Evolutionary conservation across 2,113 vertebrate species (phyloP), one percentile per base, ranked within the genome.

Genomic region (Ictalurus punctatus): DNA sequence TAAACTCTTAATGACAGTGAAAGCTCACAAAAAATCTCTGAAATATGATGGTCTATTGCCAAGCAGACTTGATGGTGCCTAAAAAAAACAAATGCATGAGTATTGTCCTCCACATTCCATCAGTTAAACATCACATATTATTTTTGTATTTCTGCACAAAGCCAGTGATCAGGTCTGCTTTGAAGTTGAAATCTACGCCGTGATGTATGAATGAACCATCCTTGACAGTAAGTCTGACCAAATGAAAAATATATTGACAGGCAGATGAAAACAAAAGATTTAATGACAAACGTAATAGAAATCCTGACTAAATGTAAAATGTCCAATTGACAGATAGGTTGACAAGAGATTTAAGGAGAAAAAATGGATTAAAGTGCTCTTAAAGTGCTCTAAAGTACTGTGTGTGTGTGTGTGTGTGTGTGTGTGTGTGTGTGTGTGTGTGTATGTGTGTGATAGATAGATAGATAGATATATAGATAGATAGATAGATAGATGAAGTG

Each of bases 31-130:
- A 90, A 83, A 73, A 63, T 30, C 73, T 82, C 37, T 10, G 91
- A 83, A 87, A 90, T 54, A 91, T 93, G 92, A 95, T 93, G 93
- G 92, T 94, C 90, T 69, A 90, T 65, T 90, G 93, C 93, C 93
- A 93, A 87, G 30, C 63, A 17, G 21, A 63, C 73, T 87, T 92
- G 91, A 91, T 52, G 37, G n/a, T 84, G 81, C 59, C 34, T 84
- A 16, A 88, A 90, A 34, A 92, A 91, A 83, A 89, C 90, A 90
- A 48, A 82, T n/a, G 59, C 16, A 82, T 48, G 2, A 48, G n/a
- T 83, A 89, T 90, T 91, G 89, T 92, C 92, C 88, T 91, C 86
- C 59, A 67, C 90, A 91, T 91, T 90, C 86, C 74, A 89, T 90
- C 80, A 90, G 86, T 92, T 76, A 90, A 21, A 83, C 65, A 44